A percentile compares a stretch with the other conserved stretches of the same genome.
These are phyloP conservation scores for Phoebastria nigripes DNA, from an alignment of 2,797 vertebrate genomes.

Conservation along the genomic window DNA sequence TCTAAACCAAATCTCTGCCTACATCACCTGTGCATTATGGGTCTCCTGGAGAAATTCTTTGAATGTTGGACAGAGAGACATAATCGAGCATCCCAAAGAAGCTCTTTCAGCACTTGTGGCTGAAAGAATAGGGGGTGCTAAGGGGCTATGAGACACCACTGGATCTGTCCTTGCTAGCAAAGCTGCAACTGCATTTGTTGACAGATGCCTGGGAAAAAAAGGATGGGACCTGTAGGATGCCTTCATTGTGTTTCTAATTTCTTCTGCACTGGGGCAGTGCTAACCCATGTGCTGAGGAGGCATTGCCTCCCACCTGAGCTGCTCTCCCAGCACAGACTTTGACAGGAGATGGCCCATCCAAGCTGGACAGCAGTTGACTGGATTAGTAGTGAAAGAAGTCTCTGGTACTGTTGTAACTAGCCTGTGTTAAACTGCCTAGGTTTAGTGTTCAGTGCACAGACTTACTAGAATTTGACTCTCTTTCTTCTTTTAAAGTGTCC, in stretches of 20 bases:
- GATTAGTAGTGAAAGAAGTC: not conserved
- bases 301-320: not conserved
- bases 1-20: not conserved
- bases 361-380: not conserved
- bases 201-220: not conserved
- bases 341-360: not conserved
- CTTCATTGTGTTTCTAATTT: not conserved
- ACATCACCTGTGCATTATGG: not conserved
- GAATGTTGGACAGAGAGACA: not conserved
- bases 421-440: not conserved
- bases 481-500: not conserved
- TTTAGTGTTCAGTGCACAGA: not conserved
- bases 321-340: not conserved
- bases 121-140: not conserved
- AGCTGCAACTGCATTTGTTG: not conserved
- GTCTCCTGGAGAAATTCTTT: not conserved
- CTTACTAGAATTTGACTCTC: not conserved
- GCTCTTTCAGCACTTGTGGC: not conserved
- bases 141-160: not conserved
- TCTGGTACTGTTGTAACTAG: not conserved
- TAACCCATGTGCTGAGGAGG: not conserved
- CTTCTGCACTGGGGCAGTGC: not conserved
- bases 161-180: not conserved
- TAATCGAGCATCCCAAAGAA: not conserved
- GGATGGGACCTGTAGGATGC: not conserved